A percentile compares a stretch with the other conserved stretches of the same genome.
These are phyloP conservation scores for Orthosia gracilis DNA, from an alignment of 2,888 invertebrate species.

Conservation along the genomic window DNA sequence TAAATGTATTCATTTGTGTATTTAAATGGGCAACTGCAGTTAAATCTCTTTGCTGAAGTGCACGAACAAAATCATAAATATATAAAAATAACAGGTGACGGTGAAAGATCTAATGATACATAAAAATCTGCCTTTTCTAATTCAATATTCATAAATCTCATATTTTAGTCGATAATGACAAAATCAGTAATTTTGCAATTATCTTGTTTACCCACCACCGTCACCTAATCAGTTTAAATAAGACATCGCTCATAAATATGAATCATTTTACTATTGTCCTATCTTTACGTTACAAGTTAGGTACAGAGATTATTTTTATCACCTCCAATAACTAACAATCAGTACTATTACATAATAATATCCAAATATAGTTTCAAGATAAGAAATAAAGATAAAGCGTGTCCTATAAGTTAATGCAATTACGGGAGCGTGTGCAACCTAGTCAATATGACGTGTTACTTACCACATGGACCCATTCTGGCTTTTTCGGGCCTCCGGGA, in stretches of 20 bases:
- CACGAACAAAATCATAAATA: constrained; percentile 9
- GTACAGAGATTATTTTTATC: constrained; percentile 47
- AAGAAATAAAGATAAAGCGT: constrained; percentile 49
- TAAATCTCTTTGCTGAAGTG: constrained; percentile 8
- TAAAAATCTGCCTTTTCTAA: constrained; percentile 2
- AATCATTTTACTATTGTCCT: constrained; percentile 1
- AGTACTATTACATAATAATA: constrained; percentile 38
- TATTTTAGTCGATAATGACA: not conserved
- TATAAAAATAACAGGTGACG: constrained; percentile 6
- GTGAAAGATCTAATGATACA: not conserved
- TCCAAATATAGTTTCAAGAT: constrained; percentile 52
- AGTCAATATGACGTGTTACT: constrained; percentile 83
- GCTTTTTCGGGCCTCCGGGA: constrained; percentile 95
- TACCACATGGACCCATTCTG: constrained; percentile 97
- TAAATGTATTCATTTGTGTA: constrained; percentile 20
- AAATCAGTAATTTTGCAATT: not conserved
- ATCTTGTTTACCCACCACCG: not conserved
- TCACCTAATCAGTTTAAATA: not conserved
- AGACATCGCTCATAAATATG: constrained; percentile 10
- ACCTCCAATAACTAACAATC: constrained; percentile 29
- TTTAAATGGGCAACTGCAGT: constrained; percentile 17
- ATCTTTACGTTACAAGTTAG: constrained; percentile 24
- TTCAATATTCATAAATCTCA: not conserved
- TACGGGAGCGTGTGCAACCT: constrained; percentile 58
- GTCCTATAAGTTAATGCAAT: constrained; percentile 46